Evolutionary conservation across 2,888 invertebrate species (phyloP).

Genomic region (Macrosiphum euphorbiae): DNA sequence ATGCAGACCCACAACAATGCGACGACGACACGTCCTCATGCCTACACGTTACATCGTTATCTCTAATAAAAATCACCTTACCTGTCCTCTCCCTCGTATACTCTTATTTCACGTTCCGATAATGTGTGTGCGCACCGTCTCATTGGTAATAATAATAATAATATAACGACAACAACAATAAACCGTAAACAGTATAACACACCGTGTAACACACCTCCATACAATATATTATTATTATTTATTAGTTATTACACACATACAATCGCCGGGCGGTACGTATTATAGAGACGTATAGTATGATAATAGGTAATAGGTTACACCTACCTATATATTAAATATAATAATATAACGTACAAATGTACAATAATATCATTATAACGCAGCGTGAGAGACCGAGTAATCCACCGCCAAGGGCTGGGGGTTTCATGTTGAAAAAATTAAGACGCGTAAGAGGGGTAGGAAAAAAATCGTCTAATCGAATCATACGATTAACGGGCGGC

Average conservation of each 20-base stretch:
- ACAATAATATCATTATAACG: not conserved
- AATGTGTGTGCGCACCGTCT: not conserved
- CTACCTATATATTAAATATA: not conserved
- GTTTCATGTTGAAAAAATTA: not conserved
- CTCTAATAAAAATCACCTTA: not conserved
- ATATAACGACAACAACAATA: not conserved
- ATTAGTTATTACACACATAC: not conserved
- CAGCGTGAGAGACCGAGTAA: not conserved
- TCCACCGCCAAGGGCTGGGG: not conserved
- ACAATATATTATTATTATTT: not conserved
- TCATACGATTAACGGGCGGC: not conserved
- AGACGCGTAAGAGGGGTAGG: not conserved
- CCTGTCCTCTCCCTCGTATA: not conserved
- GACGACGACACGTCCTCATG: not conserved
- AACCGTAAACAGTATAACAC: constrained; percentile 12
- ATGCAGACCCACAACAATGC: not conserved
- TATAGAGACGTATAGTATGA: not conserved
- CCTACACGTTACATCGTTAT: not conserved
- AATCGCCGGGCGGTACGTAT: not conserved
- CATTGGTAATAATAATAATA: not conserved
- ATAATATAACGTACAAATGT: not conserved
- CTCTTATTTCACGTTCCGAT: not conserved
- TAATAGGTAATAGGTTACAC: not conserved
- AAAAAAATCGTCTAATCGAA: not conserved
- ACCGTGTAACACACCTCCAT: not conserved